Percentiles rank a stretch among this genome's conserved stretches.
Conservation (phyloP, 2,113 vertebrate genomes). For the Phoenicopterus ruber region DNA sequence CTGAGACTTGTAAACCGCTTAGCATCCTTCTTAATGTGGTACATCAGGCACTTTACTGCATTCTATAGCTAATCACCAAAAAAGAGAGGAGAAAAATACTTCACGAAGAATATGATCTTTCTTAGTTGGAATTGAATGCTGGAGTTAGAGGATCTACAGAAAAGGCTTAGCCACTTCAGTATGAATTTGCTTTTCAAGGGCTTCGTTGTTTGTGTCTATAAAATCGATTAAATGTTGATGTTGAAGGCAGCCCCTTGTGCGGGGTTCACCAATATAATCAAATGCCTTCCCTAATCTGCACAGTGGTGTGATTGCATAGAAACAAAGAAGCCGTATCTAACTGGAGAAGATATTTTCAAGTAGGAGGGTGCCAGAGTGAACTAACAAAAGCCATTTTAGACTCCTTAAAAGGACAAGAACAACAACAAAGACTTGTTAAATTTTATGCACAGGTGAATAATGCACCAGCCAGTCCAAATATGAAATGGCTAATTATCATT, state of each 20-base stretch:
- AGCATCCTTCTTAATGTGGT: conserved; percentile 66
- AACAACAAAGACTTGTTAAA: background rate
- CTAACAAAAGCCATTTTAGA: conserved; percentile 2
- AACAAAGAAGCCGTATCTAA: background rate
- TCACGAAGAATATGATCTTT: conserved; percentile 56
- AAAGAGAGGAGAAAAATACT: conserved; percentile 30
- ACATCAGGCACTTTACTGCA: conserved; percentile 48
- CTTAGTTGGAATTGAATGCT: conserved; percentile 51
- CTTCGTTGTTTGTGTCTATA: conserved; percentile 31
- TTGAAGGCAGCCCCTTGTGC: background rate
- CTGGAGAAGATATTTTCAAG: background rate
- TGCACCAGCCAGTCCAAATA: background rate
- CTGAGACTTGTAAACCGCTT: conserved; percentile 73
- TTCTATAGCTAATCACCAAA: conserved; percentile 68
- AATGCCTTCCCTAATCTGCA: background rate
- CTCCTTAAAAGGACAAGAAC: background rate
- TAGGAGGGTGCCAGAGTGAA: background rate
- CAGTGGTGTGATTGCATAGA: background rate
- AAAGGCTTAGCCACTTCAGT: conserved; percentile 36
- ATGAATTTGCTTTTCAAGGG: conserved; percentile 46
- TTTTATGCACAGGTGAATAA: background rate
- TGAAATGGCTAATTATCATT: background rate
- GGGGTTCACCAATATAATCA: conserved; percentile 21
- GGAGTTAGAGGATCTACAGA: conserved; percentile 44
- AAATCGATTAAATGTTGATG: conserved; percentile 43